Evolutionary conservation across 2,888 invertebrate genomes (phyloP), one percentile per base, ranked within the genome.

Genomic region (Nesidiocoris tenuis): DNA sequence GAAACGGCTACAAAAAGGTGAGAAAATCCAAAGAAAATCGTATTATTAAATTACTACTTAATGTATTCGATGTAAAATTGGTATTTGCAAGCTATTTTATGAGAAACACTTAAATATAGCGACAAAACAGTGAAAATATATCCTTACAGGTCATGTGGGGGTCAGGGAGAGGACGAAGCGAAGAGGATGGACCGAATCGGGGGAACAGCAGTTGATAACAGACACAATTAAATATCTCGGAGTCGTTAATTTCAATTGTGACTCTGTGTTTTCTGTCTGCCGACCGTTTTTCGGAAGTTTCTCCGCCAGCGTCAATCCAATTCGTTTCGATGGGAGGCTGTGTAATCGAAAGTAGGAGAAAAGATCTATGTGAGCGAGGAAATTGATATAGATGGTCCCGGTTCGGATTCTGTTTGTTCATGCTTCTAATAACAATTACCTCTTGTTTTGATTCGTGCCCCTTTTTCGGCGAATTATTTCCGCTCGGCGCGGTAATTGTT

Each of bases 171-270:
- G 5, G 5, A 17, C 16, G 59, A 59, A 17, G 59, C 39, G 5
- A 39, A 39, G 59, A 55, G 59, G 16, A 59, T 65, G 22, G n/a
- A 23, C 16, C 39, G 39, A 39, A 39, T 39, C 39, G 39, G 68
- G 55, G n/a, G 68, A 17, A 17, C 23, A 68, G 61, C 24, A 68
- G 63, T 67, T 75, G 75, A 75, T 75, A 67, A 75, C 61, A 23
- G 75, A 67, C 65, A 75, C 75, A 75, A 75, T 75, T 75, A 75
- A 75, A 75, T 75, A 68, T 68, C 67, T 75, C 68, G 22, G 55
- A 75, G 75, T 75, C 75, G 75, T 75, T 75, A 75, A 75, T 75
- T 75, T 75, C 75, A 75, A 75, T 75, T 65, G 68, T 75, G 75
- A 75, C 59, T 75, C 63, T 25, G 39, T 39, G 39, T 39, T 39